These are phyloP conservation scores for Enteromius anoplus DNA, from an alignment of 2,797 vertebrate species.

Conservation along the genomic window DNA sequence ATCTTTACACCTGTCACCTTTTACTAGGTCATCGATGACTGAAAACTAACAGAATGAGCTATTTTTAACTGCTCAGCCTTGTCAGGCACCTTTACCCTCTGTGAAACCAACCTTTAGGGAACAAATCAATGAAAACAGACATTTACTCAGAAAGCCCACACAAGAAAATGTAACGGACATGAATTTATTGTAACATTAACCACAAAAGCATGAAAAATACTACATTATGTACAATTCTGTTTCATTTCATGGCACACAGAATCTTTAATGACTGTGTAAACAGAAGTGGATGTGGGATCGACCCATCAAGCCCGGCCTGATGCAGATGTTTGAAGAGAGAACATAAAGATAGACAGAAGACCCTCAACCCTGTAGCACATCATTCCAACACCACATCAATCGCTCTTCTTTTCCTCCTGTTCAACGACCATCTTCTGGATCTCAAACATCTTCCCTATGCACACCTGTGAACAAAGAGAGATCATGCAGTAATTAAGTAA, in stretches of 20 bases:
- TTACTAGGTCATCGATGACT: constrained; percentile 42
- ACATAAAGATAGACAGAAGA: not conserved
- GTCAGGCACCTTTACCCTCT: constrained; percentile 45
- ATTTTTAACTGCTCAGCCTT: constrained; percentile 59
- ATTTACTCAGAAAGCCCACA: not conserved
- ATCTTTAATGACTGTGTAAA: not conserved
- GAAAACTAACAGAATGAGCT: constrained; percentile 55
- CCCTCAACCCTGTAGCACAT: not conserved
- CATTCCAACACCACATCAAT: constrained; percentile 40
- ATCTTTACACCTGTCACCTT: constrained; percentile 55
- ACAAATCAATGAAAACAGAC: not conserved
- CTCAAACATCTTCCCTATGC: constrained; percentile 76
- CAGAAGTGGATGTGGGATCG: not conserved
- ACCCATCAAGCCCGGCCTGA: not conserved
- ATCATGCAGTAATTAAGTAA: not conserved
- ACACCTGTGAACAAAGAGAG: constrained; percentile 69
- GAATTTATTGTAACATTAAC: constrained; percentile 37
- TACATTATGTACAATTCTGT: constrained; percentile 27
- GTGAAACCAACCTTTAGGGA: not conserved
- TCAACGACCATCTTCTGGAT: constrained; percentile 75
- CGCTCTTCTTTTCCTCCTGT: constrained; percentile 62
- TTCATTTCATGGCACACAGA: not conserved
- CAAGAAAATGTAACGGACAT: not conserved
- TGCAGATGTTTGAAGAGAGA: not conserved
- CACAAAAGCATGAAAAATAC: constrained; percentile 18